phyloP scores from a whole-genome alignment of 2,113 vertebrate genomes.

The Odontesthes bonariensis region DNA sequence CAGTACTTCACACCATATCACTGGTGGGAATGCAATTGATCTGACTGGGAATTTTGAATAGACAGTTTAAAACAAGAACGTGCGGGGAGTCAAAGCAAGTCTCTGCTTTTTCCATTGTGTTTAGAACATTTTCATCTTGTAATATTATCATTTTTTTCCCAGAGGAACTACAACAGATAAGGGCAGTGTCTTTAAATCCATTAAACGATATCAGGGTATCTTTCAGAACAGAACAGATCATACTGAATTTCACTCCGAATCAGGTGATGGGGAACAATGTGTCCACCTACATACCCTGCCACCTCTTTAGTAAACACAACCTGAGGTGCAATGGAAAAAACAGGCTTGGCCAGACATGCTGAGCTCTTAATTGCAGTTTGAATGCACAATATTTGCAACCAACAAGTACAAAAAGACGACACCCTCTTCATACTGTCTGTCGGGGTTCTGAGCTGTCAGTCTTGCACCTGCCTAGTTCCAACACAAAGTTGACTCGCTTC shows the following conservation, averaged over 20 bases:
- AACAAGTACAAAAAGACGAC: constrained; percentile 11
- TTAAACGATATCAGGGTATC: too few relatives aligned
- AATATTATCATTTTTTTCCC: background rate
- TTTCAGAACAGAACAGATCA: background rate
- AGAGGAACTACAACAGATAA: too few relatives aligned
- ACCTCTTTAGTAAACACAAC: constrained; percentile 19
- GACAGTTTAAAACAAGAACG: constrained; percentile 13
- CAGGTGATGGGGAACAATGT: background rate
- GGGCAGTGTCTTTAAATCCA: too few relatives aligned
- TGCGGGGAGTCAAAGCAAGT: background rate
- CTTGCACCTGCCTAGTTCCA: constrained; percentile 29
- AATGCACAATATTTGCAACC: background rate
- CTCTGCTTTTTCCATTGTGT: background rate
- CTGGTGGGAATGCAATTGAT: constrained; percentile 18
- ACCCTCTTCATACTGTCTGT: background rate
- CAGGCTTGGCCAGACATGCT: background rate
- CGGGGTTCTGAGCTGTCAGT: background rate
- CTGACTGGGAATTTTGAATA: constrained; percentile 2
- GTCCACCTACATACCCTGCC: background rate
- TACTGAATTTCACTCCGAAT: too few relatives aligned
- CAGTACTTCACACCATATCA: constrained; percentile 42
- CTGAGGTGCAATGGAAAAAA: constrained; percentile 26
- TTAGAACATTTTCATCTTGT: background rate
- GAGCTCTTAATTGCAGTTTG: constrained; percentile 22
- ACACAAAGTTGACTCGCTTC: constrained; percentile 49